Percentiles rank a stretch among this genome's conserved stretches.
Evolutionary conservation across 2,888 invertebrate species (phyloP).

Genomic region (Clistopyga incitator): DNA sequence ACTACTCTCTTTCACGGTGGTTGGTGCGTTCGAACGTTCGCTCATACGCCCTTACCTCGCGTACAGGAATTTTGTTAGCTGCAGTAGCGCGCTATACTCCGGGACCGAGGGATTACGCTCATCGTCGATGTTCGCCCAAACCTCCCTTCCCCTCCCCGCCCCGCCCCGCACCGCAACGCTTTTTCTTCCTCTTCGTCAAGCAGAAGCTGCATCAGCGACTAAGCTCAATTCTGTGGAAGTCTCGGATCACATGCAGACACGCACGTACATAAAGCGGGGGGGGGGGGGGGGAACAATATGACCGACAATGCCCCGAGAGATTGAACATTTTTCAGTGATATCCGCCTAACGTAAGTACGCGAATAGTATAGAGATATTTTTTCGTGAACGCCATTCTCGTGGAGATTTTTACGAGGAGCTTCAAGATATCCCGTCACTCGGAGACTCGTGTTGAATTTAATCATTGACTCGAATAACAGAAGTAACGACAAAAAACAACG

Average conservation of each 20-base stretch:
- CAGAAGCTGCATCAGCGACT: conserved; percentile 17
- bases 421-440: not conserved
- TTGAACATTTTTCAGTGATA: conserved; percentile 34
- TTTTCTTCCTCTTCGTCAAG: not conserved
- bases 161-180: too few species aligned
- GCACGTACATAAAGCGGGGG: not conserved
- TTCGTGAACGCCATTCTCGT: not conserved
- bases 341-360: not conserved
- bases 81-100: conserved; percentile 21
- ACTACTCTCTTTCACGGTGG: conserved; percentile 12
- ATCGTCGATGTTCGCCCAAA: conserved; percentile 8
- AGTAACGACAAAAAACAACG: conserved; percentile 6
- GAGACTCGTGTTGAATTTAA: not conserved
- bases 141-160: too few species aligned
- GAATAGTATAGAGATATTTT: not conserved
- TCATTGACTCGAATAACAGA: conserved; percentile 22
- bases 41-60: not conserved
- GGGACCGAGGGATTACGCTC: conserved; percentile 32
- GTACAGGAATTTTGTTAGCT: conserved; percentile 28
- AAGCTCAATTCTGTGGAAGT: not conserved
- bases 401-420: conserved; percentile 6
- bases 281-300: not conserved
- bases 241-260: not conserved
- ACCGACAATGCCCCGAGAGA: conserved; percentile 1
- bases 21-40: not conserved